Evolutionary conservation across 2,113 vertebrate genomes (phyloP).

Genomic region (Cephalopterus ornatus): DNA sequence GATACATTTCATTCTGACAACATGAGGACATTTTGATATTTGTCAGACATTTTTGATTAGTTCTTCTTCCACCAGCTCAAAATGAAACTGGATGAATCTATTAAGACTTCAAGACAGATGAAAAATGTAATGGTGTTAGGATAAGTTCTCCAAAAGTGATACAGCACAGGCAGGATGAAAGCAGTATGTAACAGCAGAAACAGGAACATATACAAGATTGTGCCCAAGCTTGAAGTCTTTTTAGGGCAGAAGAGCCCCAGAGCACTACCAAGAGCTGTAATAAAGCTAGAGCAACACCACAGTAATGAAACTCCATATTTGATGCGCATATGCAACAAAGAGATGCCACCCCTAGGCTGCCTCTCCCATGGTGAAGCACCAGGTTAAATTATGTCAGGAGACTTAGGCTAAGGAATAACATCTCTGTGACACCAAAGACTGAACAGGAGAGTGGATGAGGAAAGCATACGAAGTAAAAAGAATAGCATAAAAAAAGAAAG

Average conservation of each 20-base stretch:
- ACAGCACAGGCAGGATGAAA: background rate
- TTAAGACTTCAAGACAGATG: conserved; percentile 17
- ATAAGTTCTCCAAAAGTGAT: background rate
- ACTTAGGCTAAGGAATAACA: background rate
- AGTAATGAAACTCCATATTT: background rate
- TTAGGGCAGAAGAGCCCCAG: background rate
- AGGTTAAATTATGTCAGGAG: background rate
- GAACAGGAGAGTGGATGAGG: background rate
- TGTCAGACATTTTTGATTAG: conserved; percentile 32
- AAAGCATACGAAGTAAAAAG: background rate
- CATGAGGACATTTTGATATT: conserved; percentile 6
- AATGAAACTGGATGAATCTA: conserved; percentile 18
- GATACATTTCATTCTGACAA: conserved; percentile 27
- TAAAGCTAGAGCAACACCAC: background rate
- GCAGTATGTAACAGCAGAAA: background rate
- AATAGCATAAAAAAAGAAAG: background rate
- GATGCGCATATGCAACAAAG: background rate
- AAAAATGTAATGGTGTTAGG: background rate
- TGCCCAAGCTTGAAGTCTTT: background rate
- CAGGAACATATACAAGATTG: background rate
- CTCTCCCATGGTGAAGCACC: background rate
- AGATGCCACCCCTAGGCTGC: background rate
- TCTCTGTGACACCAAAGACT: background rate
- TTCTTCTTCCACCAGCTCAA: background rate
- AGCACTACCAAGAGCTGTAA: background rate